Evolutionary conservation across 1,140 invertebrate genomes (phyloP).

Genomic region (Callitettix versicolor): DNA sequence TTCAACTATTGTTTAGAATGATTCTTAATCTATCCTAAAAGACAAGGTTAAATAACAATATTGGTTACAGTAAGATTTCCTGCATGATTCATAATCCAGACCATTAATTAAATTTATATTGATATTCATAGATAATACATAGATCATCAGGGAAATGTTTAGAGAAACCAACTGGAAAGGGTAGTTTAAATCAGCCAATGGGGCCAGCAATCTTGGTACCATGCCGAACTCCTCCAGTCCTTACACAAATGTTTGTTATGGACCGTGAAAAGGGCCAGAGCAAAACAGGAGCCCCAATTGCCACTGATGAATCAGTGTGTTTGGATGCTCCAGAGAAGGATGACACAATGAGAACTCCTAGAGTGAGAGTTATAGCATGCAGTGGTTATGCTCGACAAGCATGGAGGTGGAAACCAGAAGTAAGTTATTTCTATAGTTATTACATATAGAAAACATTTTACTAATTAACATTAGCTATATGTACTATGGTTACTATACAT

Average conservation of each 20-base stretch:
- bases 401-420: constrained; percentile 48
- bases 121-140: constrained; percentile 41
- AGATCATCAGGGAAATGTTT: constrained; percentile 44
- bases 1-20: too few species aligned
- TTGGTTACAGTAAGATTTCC: too few species aligned
- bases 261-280: constrained; percentile 37
- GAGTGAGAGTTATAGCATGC: constrained; percentile 56
- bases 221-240: constrained; percentile 37
- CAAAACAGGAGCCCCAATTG: not conserved
- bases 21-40: too few species aligned
- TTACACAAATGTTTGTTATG: constrained; percentile 66
- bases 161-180: constrained; percentile 42
- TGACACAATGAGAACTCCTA: constrained; percentile 33
- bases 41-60: too few species aligned
- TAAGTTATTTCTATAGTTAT: constrained; percentile 26
- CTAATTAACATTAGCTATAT: not conserved
- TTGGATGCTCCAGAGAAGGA: constrained; percentile 45
- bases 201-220: constrained; percentile 47
- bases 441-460: not conserved
- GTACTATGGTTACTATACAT: not conserved
- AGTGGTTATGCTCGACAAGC: constrained; percentile 46
- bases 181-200: constrained; percentile 45
- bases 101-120: too few species aligned
- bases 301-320: constrained; percentile 59
- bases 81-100: too few species aligned